Base-by-base conservation (phyloP, 2,888 invertebrate species). In the Furcula furcula region DNA sequence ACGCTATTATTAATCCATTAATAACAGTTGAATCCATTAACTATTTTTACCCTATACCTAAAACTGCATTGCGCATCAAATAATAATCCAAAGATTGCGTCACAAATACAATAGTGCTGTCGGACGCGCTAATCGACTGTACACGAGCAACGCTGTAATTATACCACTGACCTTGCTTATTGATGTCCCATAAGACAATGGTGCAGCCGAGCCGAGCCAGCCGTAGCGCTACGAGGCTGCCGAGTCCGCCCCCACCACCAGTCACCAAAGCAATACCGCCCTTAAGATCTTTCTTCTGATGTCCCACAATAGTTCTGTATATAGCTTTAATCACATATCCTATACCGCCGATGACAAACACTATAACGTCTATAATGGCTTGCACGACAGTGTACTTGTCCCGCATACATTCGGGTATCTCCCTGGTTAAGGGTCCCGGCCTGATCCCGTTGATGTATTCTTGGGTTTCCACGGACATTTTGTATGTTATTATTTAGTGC, bases 121-220 rank as follows among this genome's bases (percentile, higher is more conserved):
- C 28, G 5, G 12, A 11, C 20, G 22, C 19, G 7, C 9, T n/a
- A 20, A 27, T 9, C n/a, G 7, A 19, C 12, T n/a, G 13, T 21
- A 20, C 19, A 29, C 25, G 25, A 20, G 29, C n/a, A n/a, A n/a
- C n/a, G 21, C 15, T 19, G 29, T 33, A 33, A 38, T 42, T 31
- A 37, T n/a, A n/a, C 16, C 29, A 84, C 91, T 90, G 57, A 95
- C 95, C 95, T 81, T 92, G 88, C 70, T 93, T 91, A 70, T 96
- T 95, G 53, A 98, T 94, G 78, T 98, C 98, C 97, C 97, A 97
- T 34, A 97, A 88, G 21, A 98, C 93, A 34, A 97, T 91, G 44
- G 91, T 93, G 50, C 94, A 94, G 32, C 95, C 95, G 36, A 94
- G 90, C 63, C 93, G 90, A 11, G 95, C 94, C 29, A 97, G 89